Evolutionary conservation across 2,113 vertebrate genomes (phyloP).

Genomic region (Daphoenositta chrysoptera): DNA sequence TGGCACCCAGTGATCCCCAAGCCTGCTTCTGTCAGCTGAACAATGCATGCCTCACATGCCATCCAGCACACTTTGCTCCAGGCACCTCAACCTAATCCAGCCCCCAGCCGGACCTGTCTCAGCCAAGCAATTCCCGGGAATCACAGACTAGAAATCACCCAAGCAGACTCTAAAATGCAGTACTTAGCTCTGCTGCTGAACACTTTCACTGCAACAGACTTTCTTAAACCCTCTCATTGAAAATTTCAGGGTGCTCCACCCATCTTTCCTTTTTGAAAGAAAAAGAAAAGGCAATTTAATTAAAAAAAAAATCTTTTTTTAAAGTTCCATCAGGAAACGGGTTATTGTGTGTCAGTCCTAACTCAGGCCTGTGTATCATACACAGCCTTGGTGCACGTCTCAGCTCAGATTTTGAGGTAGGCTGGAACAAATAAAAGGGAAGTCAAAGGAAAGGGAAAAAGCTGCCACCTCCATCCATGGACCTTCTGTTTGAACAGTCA

Average conservation of each 20-base stretch:
- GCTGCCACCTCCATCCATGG: not conserved
- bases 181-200: not conserved
- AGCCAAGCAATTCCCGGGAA: not conserved
- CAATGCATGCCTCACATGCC: not conserved
- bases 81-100: not conserved
- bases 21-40: not conserved
- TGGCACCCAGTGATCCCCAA: not conserved
- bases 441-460: not conserved
- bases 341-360: not conserved
- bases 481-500: constrained; percentile 37
- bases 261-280: not conserved
- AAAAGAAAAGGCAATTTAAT: not conserved
- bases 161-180: not conserved
- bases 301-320: not conserved
- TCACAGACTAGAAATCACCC: not conserved
- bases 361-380: not conserved
- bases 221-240: not conserved
- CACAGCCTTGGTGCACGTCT: not conserved
- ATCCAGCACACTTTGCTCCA: not conserved
- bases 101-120: not conserved
- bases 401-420: not conserved
- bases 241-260: not conserved
- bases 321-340: not conserved
- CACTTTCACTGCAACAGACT: not conserved
- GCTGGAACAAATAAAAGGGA: not conserved